Evolutionary conservation across 2,113 vertebrate genomes (phyloP).

Genomic region (Hypomesus transpacificus): DNA sequence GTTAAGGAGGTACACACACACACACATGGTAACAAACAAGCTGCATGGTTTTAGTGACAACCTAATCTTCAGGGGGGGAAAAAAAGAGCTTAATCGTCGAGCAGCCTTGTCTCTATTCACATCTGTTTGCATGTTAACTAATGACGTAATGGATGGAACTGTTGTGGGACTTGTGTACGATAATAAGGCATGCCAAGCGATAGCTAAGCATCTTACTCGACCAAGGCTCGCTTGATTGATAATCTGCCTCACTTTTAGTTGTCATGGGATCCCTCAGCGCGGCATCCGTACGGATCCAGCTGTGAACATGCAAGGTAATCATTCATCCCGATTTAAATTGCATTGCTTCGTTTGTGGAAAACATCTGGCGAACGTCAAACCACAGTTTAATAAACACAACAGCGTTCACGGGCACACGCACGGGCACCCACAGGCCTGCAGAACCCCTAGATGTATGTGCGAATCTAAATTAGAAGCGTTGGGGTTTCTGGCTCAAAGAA

Average conservation of each 20-base stretch:
- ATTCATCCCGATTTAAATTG: slow-evolving; percentile 13
- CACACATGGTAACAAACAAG: too few relatives aligned
- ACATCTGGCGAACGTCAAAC: slow-evolving; percentile 33
- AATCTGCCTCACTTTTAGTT: background rate
- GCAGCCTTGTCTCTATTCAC: too few relatives aligned
- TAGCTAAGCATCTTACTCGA: slow-evolving; percentile 22
- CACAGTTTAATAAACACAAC: background rate
- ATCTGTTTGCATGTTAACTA: too few relatives aligned
- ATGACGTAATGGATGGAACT: background rate
- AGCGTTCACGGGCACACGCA: slow-evolving; percentile 9
- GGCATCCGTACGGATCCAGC: background rate
- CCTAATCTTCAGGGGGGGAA: too few relatives aligned
- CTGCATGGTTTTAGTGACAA: too few relatives aligned
- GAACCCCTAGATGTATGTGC: too few relatives aligned
- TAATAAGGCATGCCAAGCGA: slow-evolving; percentile 23
- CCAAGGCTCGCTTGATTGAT: slow-evolving; percentile 29
- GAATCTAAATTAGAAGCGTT: too few relatives aligned
- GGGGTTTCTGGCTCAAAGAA: too few relatives aligned
- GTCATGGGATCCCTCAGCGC: background rate
- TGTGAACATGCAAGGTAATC: background rate
- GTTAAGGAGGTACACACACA: too few relatives aligned
- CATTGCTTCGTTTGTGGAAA: slow-evolving; percentile 2
- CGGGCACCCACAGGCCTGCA: background rate
- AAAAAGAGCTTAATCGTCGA: too few relatives aligned
- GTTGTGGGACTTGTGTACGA: slow-evolving; percentile 15